These are phyloP conservation scores for Reinhardtius hippoglossoides DNA, from an alignment of 2,113 vertebrate genomes.

Conservation along the genomic window DNA sequence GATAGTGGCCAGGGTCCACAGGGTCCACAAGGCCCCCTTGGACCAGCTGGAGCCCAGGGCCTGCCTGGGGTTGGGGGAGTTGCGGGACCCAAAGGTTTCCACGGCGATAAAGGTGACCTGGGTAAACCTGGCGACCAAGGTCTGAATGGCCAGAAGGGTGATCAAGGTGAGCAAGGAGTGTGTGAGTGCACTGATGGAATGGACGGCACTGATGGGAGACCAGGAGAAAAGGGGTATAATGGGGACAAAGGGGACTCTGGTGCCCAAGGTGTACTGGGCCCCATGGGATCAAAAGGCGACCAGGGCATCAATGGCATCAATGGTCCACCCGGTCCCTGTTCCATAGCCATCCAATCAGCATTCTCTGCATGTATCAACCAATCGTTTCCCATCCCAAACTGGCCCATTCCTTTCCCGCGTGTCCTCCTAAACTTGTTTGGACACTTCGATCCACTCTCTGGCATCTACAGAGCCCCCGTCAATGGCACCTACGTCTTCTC, in stretches of 20 bases:
- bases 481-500: constrained; percentile 81
- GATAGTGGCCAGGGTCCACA: constrained; percentile 51
- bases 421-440: constrained; percentile 63
- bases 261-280: constrained; percentile 52
- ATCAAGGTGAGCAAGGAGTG: constrained; percentile 64
- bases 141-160: constrained; percentile 70
- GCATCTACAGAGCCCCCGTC: constrained; percentile 74
- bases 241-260: constrained; percentile 70
- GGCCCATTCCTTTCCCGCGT: constrained; percentile 66
- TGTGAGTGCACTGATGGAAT: constrained; percentile 76
- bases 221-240: constrained; percentile 59
- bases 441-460: constrained; percentile 28
- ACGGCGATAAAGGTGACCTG: constrained; percentile 67
- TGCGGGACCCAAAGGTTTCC: constrained; percentile 57
- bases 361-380: constrained; percentile 63
- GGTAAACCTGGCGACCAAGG: constrained; percentile 69
- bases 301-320: constrained; percentile 63
- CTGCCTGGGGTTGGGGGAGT: constrained; percentile 67
- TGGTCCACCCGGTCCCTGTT: constrained; percentile 76
- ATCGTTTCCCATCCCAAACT: constrained; percentile 28
- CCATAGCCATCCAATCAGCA: constrained; percentile 71
- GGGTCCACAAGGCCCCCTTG: constrained; percentile 70
- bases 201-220: constrained; percentile 56
- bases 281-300: constrained; percentile 63
- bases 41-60: constrained; percentile 70